Base-by-base conservation (phyloP, 1,140 invertebrate species). In the Oedothorax gibbosus region DNA sequence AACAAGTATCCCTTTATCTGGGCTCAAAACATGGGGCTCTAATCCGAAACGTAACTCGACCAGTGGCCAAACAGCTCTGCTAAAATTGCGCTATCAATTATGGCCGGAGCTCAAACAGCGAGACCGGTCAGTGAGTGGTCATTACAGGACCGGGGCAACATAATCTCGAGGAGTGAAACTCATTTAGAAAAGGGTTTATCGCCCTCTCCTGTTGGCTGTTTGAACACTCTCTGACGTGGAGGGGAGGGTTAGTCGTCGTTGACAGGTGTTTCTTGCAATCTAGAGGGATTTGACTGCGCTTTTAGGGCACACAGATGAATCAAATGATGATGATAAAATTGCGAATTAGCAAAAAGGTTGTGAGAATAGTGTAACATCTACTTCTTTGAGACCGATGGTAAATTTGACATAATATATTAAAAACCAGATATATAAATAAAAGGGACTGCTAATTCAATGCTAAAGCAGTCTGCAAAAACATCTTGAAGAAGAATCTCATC, bases 21-120 rank as follows among this genome's bases (percentile, higher is more conserved):
- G 15, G 18, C 57, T 56, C 18, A 21, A 57, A 75, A 75, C 72
- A 8, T 21, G 57, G 18, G 20, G 54, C 72, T 21, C 57, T 75
- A 75, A 75, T 75, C 72, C 72, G 72, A 75, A 75, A 57, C 51
- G 72, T 35, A 75, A 75, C 57, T 75, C 72, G 72, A 57, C 15
- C 20, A 66, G 77, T 66, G 56, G 62, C 64, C 62, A 79, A 79
- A 66, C 77, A 54, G 51, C 62, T 60, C 62, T 35, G 77, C 51
- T 79, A 50, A 71, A 81, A 81, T 81, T 81, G 64, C 65, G 78
- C 78, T 81, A 81, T 81, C 78, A 81, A 81, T 81, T 81, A 81
- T 71, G 66, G 78, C 50, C 18, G 20, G 62, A 57, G 78, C 64
- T 53, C 78, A 81, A 81, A 81, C 78, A 81, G 18, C 20, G 21